These are phyloP conservation scores for Spisula subtruncata DNA, from an alignment of 2,888 invertebrate species.

Conservation along the genomic window DNA sequence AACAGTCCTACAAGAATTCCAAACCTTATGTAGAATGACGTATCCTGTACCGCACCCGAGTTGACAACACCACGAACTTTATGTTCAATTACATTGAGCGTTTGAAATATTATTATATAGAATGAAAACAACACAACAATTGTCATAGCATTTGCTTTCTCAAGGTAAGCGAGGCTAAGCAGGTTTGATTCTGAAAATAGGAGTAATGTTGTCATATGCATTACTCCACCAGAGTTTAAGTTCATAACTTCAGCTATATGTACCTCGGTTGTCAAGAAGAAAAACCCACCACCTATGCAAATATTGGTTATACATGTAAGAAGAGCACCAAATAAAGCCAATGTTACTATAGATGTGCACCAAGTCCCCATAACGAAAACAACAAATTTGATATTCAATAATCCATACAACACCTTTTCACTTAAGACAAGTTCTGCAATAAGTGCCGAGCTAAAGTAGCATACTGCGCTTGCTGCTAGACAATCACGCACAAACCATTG, in stretches of 20 bases:
- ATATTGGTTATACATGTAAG: conserved; percentile 10
- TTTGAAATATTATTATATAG: background rate
- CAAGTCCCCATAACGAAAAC: background rate
- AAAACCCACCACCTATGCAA: background rate
- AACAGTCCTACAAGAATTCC: conserved; percentile 20
- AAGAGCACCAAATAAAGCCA: background rate
- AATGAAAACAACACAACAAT: conserved; percentile 7
- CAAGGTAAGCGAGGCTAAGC: background rate
- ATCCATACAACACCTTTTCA: background rate
- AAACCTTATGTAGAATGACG: conserved; percentile 12
- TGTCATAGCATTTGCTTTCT: conserved; percentile 25
- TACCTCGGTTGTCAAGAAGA: conserved; percentile 1
- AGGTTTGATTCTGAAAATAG: conserved; percentile 18
- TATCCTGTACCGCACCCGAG: background rate
- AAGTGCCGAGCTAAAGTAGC: background rate
- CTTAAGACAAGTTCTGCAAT: background rate
- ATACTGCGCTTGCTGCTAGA: background rate
- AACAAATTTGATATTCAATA: background rate
- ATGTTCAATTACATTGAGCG: background rate
- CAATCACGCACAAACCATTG: conserved; percentile 26
- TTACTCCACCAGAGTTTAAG: conserved; percentile 20
- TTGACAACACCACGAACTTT: background rate
- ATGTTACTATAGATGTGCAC: conserved; percentile 1
- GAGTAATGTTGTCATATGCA: background rate
- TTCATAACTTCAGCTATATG: background rate